A percentile compares a stretch with the other conserved stretches of the same genome.
Evolutionary conservation across 2,113 vertebrate species (phyloP).

Genomic region (Bostrychus sinensis): DNA sequence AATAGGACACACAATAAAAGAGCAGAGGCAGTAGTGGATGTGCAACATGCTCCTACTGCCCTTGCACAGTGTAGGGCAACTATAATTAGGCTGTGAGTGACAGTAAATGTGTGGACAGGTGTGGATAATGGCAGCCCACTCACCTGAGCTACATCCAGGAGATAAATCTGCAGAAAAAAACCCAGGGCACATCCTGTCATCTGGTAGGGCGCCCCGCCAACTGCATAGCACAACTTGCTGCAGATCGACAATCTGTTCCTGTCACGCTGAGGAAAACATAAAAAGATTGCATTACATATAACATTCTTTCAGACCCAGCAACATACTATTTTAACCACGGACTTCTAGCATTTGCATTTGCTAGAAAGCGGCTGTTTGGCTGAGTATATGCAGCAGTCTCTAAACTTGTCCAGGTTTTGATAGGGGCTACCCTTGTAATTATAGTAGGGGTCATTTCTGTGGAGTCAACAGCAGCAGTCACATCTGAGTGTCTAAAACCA

Average conservation of each 20-base stretch:
- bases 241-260: conserved; percentile 83
- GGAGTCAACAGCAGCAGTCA: neutral
- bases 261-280: conserved; percentile 51
- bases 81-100: conserved; percentile 19
- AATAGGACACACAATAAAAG: neutral
- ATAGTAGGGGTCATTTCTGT: conserved; percentile 10
- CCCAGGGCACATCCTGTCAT: conserved; percentile 94
- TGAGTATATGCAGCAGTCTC: conserved; percentile 8
- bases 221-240: conserved; percentile 92
- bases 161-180: conserved; percentile 96
- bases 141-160: conserved; percentile 94
- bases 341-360: conserved; percentile 3
- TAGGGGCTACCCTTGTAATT: neutral
- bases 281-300: neutral
- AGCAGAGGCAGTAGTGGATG: neutral
- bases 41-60: neutral
- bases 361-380: neutral
- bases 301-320: neutral
- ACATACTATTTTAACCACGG: neutral
- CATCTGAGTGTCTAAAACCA: conserved; percentile 4
- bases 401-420: neutral
- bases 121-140: conserved; percentile 46
- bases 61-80: neutral
- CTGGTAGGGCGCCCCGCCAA: conserved; percentile 96
- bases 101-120: neutral